Evolutionary conservation across 2,113 vertebrate genomes (phyloP).

Genomic region (Suncus etruscus): DNA sequence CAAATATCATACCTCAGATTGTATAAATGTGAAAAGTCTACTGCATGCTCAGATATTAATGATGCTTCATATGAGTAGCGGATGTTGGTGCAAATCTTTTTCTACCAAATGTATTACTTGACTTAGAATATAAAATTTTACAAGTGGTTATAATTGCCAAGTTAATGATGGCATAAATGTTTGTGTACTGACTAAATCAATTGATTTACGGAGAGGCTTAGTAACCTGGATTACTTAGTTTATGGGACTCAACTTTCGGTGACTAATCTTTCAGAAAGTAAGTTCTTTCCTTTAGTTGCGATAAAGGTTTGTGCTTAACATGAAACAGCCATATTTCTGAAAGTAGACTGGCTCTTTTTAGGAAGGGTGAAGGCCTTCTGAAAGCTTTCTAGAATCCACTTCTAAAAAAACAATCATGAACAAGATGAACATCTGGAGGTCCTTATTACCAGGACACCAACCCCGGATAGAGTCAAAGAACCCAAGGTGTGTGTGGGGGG

Average conservation of each 20-base stretch:
- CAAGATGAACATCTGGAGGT: neutral
- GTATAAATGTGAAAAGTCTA: constrained; percentile 22
- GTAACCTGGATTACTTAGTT: neutral
- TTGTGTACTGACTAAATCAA: neutral
- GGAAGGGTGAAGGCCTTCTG: neutral
- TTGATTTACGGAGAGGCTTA: constrained; percentile 24
- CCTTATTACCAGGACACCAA: neutral
- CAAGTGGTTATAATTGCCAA: neutral
- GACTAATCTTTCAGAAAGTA: neutral
- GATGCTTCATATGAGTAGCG: neutral
- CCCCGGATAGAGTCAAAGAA: neutral
- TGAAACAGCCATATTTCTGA: neutral
- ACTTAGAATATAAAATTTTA: neutral
- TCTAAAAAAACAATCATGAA: neutral
- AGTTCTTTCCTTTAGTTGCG: neutral
- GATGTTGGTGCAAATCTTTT: neutral
- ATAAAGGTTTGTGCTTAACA: neutral
- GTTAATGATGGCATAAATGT: neutral
- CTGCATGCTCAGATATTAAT: neutral
- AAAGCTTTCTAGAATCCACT: neutral
- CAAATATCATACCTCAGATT: neutral
- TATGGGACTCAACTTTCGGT: neutral
- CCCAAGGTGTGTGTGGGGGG: neutral
- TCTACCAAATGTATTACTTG: neutral
- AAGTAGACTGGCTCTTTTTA: constrained; percentile 35